Conservation (phyloP, 2,888 invertebrate species). For the Microctonus brassicae region DNA sequence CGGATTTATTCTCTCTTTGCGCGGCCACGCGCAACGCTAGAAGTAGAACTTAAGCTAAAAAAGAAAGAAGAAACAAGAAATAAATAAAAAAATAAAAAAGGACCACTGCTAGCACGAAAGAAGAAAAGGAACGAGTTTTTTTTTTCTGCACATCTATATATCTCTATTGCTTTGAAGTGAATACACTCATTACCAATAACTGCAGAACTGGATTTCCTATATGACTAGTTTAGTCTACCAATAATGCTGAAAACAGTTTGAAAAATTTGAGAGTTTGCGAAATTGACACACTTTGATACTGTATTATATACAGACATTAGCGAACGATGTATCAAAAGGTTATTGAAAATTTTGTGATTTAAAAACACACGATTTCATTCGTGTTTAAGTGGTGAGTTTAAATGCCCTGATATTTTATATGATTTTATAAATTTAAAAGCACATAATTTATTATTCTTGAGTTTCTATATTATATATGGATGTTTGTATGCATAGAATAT, state of each 20-base stretch:
- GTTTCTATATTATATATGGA: too few species aligned
- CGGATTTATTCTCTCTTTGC: slow-evolving; percentile 23
- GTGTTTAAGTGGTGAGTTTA: not conserved
- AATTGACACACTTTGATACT: not conserved
- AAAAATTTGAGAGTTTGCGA: not conserved
- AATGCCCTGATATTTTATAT: not conserved
- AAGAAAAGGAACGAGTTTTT: not conserved
- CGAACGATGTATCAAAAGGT: not conserved
- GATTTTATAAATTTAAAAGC: not conserved
- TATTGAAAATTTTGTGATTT: not conserved
- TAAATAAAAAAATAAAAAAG: not conserved
- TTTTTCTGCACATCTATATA: not conserved
- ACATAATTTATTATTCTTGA: too few species aligned
- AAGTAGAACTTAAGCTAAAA: not conserved
- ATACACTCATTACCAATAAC: not conserved
- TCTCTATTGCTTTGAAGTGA: not conserved
- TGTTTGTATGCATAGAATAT: too few species aligned
- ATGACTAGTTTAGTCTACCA: not conserved
- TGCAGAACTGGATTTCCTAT: not conserved
- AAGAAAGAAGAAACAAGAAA: not conserved
- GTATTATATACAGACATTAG: not conserved
- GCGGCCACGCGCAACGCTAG: slow-evolving; percentile 31
- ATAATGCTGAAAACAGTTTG: not conserved
- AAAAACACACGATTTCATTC: too few species aligned
- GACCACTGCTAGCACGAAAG: too few species aligned